Conservation (phyloP, 2,888 invertebrate species). For the Alsophila aescularia region DNA sequence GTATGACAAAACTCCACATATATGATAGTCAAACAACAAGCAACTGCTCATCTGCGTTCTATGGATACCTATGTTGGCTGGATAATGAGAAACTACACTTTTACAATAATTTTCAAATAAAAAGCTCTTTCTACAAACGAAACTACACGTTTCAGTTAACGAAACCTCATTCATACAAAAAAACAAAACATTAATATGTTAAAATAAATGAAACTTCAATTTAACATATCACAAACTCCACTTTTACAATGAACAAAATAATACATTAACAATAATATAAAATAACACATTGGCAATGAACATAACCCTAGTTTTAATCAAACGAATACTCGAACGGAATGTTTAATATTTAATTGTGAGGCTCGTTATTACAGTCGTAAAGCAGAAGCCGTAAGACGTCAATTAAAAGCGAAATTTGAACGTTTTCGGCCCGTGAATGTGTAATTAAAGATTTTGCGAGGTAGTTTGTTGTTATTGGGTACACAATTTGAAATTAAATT, state of each 20-base stretch:
- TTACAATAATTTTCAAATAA: background rate
- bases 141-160: too few relatives aligned
- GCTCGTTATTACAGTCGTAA: constrained; percentile 58
- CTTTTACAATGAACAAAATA: too few relatives aligned
- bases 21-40: too few relatives aligned
- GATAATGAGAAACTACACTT: too few relatives aligned
- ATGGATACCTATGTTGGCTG: too few relatives aligned
- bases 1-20: too few relatives aligned
- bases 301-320: constrained; percentile 31
- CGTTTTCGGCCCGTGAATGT: constrained; percentile 59
- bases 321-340: constrained; percentile 37
- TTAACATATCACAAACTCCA: too few relatives aligned
- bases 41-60: too few relatives aligned
- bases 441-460: constrained; percentile 54
- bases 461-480: constrained; percentile 52
- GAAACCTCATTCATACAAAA: too few relatives aligned
- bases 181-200: background rate
- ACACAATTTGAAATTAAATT: constrained; percentile 45
- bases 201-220: too few relatives aligned
- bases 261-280: background rate
- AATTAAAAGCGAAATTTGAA: constrained; percentile 61
- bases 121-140: too few relatives aligned
- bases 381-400: constrained; percentile 59
- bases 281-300: background rate
- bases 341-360: constrained; percentile 63